phyloP scores from a whole-genome alignment of 2,888 invertebrate species.

The Synergus itoensis region DNA sequence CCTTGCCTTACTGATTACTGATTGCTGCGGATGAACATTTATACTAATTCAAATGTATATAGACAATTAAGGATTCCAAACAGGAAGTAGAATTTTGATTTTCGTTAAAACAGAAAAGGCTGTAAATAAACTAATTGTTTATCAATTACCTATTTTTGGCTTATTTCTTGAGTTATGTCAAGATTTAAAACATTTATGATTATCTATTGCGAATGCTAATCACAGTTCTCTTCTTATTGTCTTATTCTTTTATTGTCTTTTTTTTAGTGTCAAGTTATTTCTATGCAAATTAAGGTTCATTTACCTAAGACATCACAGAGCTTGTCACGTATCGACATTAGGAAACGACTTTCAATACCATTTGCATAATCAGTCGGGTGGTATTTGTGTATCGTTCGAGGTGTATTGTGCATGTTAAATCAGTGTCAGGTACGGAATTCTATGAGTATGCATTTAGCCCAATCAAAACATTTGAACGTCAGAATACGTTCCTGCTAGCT shows the following conservation, averaged over 20 bases:
- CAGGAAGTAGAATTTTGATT: background rate
- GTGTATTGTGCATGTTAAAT: constrained; percentile 52
- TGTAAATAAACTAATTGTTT: no score
- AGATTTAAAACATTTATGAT: no score
- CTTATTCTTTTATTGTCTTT: background rate
- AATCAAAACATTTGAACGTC: constrained; percentile 67
- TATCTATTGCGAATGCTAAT: no score
- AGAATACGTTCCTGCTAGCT: constrained; percentile 59
- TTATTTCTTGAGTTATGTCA: no score
- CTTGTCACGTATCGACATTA: constrained; percentile 57
- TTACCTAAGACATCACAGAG: constrained; percentile 35
- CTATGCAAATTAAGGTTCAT: constrained; percentile 33
- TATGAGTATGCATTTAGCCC: constrained; percentile 63
- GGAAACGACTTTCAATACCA: constrained; percentile 57
- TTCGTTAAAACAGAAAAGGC: background rate
- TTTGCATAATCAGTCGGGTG: constrained; percentile 58
- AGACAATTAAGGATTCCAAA: background rate
- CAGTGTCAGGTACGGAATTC: constrained; percentile 53
- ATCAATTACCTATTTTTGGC: no score
- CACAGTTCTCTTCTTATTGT: no score
- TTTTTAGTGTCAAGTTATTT: background rate
- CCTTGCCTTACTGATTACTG: constrained; percentile 37
- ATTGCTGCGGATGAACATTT: constrained; percentile 37
- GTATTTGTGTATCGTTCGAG: constrained; percentile 52
- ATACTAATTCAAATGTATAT: constrained; percentile 12